Evolutionary conservation across 2,113 vertebrate genomes (phyloP).

Genomic region (Microcebus murinus): DNA sequence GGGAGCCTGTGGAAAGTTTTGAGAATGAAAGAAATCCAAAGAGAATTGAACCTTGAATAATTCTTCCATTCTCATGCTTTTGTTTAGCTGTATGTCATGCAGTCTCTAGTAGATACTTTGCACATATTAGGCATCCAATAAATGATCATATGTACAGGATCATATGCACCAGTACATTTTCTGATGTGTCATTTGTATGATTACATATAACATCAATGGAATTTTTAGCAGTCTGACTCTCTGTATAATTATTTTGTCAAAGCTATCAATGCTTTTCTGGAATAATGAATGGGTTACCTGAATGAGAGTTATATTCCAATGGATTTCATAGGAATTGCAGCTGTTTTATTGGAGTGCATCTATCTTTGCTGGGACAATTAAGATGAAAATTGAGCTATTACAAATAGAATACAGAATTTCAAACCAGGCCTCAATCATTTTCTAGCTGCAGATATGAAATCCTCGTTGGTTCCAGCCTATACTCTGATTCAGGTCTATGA

Average conservation of each 20-base stretch:
- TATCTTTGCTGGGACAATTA: conserved; percentile 59
- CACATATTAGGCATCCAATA: not conserved
- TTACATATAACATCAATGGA: conserved; percentile 39
- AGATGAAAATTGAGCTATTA: conserved; percentile 49
- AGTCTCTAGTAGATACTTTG: not conserved
- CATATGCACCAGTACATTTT: not conserved
- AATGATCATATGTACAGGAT: conserved; percentile 32
- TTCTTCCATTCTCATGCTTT: not conserved
- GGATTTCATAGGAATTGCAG: conserved; percentile 26
- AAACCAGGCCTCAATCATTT: conserved; percentile 48
- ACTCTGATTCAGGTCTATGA: conserved; percentile 22
- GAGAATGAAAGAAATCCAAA: not conserved
- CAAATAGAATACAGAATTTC: conserved; percentile 15
- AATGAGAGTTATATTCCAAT: conserved; percentile 39
- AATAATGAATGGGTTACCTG: conserved; percentile 66
- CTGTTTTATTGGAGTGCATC: not conserved
- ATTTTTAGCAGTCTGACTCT: conserved; percentile 19
- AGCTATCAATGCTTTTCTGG: conserved; percentile 28
- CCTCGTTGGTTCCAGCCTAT: not conserved
- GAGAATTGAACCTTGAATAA: not conserved
- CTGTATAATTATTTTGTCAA: conserved; percentile 75
- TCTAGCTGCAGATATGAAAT: conserved; percentile 22
- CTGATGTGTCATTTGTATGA: conserved; percentile 49
- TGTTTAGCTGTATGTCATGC: not conserved
- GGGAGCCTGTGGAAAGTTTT: not conserved